Base-by-base conservation (phyloP, 2,888 invertebrate genomes). In the Megaustenia siamemsis region DNA sequence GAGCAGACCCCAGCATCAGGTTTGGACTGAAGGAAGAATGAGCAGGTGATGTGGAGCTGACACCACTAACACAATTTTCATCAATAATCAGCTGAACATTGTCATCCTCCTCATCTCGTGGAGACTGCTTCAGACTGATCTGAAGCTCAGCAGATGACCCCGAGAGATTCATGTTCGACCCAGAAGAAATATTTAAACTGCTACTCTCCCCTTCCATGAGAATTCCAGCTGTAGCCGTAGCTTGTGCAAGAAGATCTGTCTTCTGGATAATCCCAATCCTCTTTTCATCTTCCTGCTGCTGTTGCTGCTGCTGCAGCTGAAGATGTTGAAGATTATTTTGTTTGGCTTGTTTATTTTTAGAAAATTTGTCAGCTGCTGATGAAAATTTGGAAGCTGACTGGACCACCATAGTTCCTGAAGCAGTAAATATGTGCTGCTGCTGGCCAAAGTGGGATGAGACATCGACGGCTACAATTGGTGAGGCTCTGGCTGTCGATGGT, bases 41-140 rank as follows among this genome's bases (percentile, higher is more conserved):
- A 28, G 76, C 85, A 15, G 85, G 85, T 0, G 85, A 85, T 21
- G 81, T 68, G 0, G 85, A 85, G 56, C 76, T 76, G 28, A 81
- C 49, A 6, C 85, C 85, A 40, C 69, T 83, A 24, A 53, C 71
- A 49, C 85, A 85, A 75, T 85, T 85, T 45, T 85, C 85, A 69
- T 85, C 85, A 40, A 85, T 85, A 43, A 85, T 85, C 32, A 85
- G 43, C 56, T 85, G 85, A 63, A 85, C 66, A 73, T 85, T 85
- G 69, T 85, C 85, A 66, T 85, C 85, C 28, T 85, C 85, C 38
- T 85, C 85, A 56, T 85, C 81, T 8, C 81, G 28, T 12, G 85
- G 81, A 12, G 85, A 85, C 24, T 60, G 75, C 45, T 85, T 85
- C 53, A 85, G 68, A 49, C 63, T 66, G n/a, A 85, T 85, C 76